Evolutionary conservation across 2,113 vertebrate species (phyloP).

Genomic region (Odobenus rosmarus): DNA sequence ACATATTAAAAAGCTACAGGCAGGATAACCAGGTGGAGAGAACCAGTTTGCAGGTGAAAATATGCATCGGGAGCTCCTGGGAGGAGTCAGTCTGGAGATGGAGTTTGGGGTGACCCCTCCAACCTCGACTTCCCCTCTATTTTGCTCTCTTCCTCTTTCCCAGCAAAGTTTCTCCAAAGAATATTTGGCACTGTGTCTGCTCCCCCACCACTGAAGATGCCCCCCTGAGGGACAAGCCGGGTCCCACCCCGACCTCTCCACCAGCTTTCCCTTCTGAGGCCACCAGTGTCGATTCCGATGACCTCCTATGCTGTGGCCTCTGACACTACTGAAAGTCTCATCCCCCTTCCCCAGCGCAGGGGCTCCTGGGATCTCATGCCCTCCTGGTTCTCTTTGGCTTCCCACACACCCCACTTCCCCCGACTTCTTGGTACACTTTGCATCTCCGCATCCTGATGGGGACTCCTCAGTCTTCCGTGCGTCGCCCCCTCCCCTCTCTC

Average conservation of each 20-base stretch:
- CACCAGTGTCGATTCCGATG: neutral
- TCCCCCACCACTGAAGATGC: neutral
- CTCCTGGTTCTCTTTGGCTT: neutral
- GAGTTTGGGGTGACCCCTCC: neutral
- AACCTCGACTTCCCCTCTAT: neutral
- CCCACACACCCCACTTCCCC: neutral
- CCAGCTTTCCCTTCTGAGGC: neutral
- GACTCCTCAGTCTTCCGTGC: neutral
- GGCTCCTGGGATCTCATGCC: neutral
- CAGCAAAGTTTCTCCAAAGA: neutral
- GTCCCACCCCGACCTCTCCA: neutral
- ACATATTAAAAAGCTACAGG: neutral
- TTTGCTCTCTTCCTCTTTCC: neutral
- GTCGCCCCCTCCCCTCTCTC: neutral
- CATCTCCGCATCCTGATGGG: neutral
- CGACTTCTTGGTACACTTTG: neutral
- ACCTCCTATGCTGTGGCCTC: neutral
- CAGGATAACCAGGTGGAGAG: neutral
- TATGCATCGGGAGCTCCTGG: neutral
- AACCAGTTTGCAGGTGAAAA: neutral
- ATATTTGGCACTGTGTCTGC: neutral
- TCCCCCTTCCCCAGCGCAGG: neutral
- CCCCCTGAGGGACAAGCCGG: neutral
- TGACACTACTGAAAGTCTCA: rapidly evolving
- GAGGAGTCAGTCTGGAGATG: neutral